Percentiles rank a stretch among this genome's conserved stretches.
phyloP scores from a whole-genome alignment of 2,888 invertebrate genomes.

The Habrosyne pyritoides region DNA sequence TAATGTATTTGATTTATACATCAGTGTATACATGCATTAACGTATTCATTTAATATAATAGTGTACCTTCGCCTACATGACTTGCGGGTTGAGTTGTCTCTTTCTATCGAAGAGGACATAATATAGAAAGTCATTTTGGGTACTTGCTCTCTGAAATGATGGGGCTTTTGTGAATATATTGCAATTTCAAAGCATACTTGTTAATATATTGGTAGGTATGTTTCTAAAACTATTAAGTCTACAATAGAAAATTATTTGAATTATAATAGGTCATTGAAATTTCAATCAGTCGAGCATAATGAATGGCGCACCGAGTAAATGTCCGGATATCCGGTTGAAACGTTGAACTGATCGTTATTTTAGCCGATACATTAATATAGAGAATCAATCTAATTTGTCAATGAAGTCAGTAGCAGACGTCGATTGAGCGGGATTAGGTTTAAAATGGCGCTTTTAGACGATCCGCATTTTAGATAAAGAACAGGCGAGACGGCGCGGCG shows the following conservation, averaged over 20 bases:
- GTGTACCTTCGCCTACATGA: background rate
- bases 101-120: background rate
- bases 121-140: background rate
- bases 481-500: constrained; percentile 18
- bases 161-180: no score
- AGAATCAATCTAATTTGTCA: constrained; percentile 71
- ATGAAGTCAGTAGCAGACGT: constrained; percentile 63
- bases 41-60: background rate
- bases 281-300: constrained; percentile 35
- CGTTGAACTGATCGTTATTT: constrained; percentile 25
- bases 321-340: constrained; percentile 14
- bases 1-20: background rate
- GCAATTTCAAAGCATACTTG: no score
- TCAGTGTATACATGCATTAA: background rate
- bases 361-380: constrained; percentile 52
- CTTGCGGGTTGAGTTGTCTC: background rate
- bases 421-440: constrained; percentile 25
- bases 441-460: constrained; percentile 49
- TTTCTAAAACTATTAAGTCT: no score
- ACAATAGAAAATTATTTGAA: background rate
- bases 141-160: no score
- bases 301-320: constrained; percentile 10
- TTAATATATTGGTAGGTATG: no score
- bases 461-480: constrained; percentile 15
- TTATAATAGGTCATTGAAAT: constrained; percentile 23